phyloP scores from a whole-genome alignment of 2,113 vertebrate species.

The Anhinga anhinga region DNA sequence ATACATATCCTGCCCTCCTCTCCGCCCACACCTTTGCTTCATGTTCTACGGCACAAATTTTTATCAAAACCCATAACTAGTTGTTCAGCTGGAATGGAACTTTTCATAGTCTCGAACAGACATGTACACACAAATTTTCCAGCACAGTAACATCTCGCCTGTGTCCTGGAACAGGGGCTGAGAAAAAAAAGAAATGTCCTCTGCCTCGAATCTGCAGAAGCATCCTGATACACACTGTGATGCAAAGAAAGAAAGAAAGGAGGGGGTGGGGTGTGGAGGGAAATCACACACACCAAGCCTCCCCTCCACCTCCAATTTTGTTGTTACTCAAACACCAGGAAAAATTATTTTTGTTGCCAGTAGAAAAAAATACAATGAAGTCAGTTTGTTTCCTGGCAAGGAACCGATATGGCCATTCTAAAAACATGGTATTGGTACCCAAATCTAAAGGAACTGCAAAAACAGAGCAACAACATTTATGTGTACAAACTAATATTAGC shows the following conservation, averaged over 20 bases:
- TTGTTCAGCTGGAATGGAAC: not conserved
- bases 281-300: not conserved
- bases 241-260: not conserved
- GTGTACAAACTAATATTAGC: not conserved
- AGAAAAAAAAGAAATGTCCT: not conserved
- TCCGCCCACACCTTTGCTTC: not conserved
- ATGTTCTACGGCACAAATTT: not conserved
- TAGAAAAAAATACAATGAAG: not conserved
- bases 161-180: not conserved
- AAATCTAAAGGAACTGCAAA: not conserved
- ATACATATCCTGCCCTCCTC: not conserved
- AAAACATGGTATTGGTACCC: not conserved
- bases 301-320: not conserved
- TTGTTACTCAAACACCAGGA: not conserved
- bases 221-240: not conserved
- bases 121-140: not conserved
- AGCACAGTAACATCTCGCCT: not conserved
- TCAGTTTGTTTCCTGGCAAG: not conserved
- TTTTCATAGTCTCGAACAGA: not conserved
- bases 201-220: not conserved
- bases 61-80: not conserved
- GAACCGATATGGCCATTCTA: not conserved
- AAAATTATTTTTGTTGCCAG: not conserved
- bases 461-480: not conserved
- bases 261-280: rapidly evolving